Evolutionary conservation across 2,113 vertebrate species (phyloP), one percentile per base, ranked within the genome.

Genomic region (Halcyon malimbica): DNA sequence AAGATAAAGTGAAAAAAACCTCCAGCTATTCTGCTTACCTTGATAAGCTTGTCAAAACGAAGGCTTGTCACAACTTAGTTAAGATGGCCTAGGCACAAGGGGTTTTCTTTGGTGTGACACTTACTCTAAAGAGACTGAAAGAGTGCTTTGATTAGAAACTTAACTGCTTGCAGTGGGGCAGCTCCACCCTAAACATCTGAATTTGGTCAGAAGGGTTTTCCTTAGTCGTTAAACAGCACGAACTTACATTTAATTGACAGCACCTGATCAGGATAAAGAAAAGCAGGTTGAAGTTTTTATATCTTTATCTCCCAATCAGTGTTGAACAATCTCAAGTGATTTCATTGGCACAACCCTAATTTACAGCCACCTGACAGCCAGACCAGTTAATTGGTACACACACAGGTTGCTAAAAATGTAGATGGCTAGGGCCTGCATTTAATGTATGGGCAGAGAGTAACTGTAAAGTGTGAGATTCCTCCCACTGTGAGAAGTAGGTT

Each of bases 401-500:
- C 25, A 24, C 4, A 1, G 1, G 35, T 7, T 4, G 5, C 26
- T 81, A 29, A 77, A 56, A 56, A 21, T 7, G 13, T 2, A 54
- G 53, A 11, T 29, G 23, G 10, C 20, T 39, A 25, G 48, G 59
- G 48, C 2, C 13, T 31, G 5, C 14, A 5, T 51, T 68, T 54
- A 37, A 11, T 5, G 13, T 57, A 23, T 9, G 13, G 62, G 54
- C 57, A 69, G 50, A 9, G 21, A 79, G 48, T 37, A 42, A 21
- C 25, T 18, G 57, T 13, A 13, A 13, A 21, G 39, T 44, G 2
- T 51, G 42, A 76, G 41, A 21, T 65, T 6, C 18, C 10, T 64
- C 13, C 16, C 6, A 2, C 24, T 3, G 2, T 0, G 6, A 63
- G 74, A 17, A 60, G 51, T 0, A 0, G 65, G 20, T 59, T 57